A percentile compares a stretch with the other conserved stretches of the same genome.
Conservation (phyloP, 2,113 vertebrate genomes). For the Orientallactaga bullata region DNA sequence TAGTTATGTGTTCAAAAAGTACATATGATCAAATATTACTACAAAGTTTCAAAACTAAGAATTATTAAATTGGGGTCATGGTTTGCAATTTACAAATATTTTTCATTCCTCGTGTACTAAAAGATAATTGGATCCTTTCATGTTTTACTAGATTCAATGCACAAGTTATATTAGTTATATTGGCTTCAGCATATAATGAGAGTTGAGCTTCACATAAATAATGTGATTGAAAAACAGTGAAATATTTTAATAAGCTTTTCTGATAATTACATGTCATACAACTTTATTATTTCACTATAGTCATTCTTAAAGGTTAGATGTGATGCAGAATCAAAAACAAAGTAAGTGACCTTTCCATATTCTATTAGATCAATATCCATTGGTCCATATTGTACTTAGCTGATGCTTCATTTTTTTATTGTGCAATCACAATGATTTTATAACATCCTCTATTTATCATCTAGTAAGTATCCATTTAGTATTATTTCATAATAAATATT, state of each 20-base stretch:
- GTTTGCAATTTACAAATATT: slow-evolving; percentile 2
- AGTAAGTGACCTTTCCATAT: slow-evolving; percentile 16
- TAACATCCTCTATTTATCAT: not conserved
- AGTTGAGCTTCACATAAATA: not conserved
- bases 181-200: not conserved
- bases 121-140: not conserved
- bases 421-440: not conserved
- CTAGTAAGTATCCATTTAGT: not conserved
- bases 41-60: not conserved
- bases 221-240: slow-evolving; percentile 1
- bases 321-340: not conserved
- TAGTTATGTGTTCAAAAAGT: not conserved
- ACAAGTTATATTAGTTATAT: slow-evolving; percentile 4
- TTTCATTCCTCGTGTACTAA: not conserved
- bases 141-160: not conserved
- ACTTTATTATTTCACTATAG: not conserved
- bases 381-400: not conserved
- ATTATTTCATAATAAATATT: not conserved
- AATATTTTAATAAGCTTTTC: slow-evolving; percentile 32
- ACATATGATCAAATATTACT: not conserved
- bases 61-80: not conserved
- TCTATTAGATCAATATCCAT: not conserved
- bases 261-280: not conserved
- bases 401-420: not conserved
- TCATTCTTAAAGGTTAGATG: slow-evolving; percentile 38